Conservation (phyloP, 1,140 invertebrate species). For the Bacillus rossius region DNA sequence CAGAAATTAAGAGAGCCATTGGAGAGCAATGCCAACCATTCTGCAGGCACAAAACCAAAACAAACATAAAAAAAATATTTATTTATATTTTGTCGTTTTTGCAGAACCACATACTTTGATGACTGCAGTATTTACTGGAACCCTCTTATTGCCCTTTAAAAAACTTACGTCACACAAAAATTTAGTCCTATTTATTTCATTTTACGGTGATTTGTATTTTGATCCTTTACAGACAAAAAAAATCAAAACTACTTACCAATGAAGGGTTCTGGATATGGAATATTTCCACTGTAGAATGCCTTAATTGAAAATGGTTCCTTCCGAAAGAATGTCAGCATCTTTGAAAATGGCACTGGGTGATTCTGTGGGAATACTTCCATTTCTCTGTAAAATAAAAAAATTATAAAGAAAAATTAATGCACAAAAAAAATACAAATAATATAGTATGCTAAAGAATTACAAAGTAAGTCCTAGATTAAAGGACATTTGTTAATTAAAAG, state of each 20-base stretch:
- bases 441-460: not conserved
- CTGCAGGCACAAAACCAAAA: no score
- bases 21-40: no score
- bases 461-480: no score
- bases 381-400: constrained; percentile 47
- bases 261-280: constrained; percentile 66
- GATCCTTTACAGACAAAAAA: no score
- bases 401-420: constrained; percentile 6
- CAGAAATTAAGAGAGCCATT: no score
- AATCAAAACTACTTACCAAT: constrained; percentile 83
- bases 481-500: no score
- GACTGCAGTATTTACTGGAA: not conserved
- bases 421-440: not conserved
- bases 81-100: no score
- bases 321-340: constrained; percentile 89
- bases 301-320: constrained; percentile 80
- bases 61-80: no score
- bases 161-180: not conserved
- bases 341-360: constrained; percentile 88
- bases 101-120: no score
- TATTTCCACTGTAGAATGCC: constrained; percentile 69
- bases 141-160: not conserved
- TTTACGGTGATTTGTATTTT: no score
- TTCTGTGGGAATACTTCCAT: constrained; percentile 82
- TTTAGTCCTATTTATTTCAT: no score